Conservation (phyloP, 2,888 invertebrate genomes). For the Drosophila acutilabella region DNA sequence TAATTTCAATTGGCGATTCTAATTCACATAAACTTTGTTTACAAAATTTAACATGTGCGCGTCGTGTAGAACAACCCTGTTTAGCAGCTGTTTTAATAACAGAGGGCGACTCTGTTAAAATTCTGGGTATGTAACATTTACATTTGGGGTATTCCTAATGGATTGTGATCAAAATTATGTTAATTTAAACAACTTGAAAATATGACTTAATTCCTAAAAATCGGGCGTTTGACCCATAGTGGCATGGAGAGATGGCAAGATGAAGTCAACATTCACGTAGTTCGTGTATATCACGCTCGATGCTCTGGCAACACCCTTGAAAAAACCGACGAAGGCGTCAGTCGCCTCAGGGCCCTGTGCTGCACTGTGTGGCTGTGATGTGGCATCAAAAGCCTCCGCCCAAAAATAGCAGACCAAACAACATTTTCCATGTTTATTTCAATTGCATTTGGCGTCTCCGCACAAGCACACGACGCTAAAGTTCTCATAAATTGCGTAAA, state of each 20-base stretch:
- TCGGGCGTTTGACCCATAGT: too few relatives aligned
- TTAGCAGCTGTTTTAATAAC: too few relatives aligned
- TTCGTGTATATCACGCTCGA: slow-evolving; percentile 7
- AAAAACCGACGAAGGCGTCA: slow-evolving; percentile 46
- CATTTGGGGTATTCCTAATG: too few relatives aligned
- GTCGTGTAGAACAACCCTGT: too few relatives aligned
- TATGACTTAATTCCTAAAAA: too few relatives aligned
- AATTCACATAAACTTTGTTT: too few relatives aligned
- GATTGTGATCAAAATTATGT: too few relatives aligned
- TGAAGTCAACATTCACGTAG: background rate
- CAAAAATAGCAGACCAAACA: slow-evolving; percentile 37
- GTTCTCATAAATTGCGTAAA: slow-evolving; percentile 70
- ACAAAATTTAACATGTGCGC: too few relatives aligned
- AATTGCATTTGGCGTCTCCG: slow-evolving; percentile 71
- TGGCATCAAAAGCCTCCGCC: slow-evolving; percentile 14
- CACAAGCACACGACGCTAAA: background rate
- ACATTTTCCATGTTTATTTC: slow-evolving; percentile 73
- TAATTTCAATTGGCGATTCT: too few relatives aligned
- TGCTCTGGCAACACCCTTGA: slow-evolving; percentile 53
- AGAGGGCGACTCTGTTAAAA: too few relatives aligned
- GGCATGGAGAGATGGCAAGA: slow-evolving; percentile 22
- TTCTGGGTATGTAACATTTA: too few relatives aligned
- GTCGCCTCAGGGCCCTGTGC: slow-evolving; percentile 27
- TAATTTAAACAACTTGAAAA: too few relatives aligned
- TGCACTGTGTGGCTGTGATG: slow-evolving; percentile 4